phyloP scores from a whole-genome alignment of 2,113 vertebrate species.

The Xiphophorus maculatus region DNA sequence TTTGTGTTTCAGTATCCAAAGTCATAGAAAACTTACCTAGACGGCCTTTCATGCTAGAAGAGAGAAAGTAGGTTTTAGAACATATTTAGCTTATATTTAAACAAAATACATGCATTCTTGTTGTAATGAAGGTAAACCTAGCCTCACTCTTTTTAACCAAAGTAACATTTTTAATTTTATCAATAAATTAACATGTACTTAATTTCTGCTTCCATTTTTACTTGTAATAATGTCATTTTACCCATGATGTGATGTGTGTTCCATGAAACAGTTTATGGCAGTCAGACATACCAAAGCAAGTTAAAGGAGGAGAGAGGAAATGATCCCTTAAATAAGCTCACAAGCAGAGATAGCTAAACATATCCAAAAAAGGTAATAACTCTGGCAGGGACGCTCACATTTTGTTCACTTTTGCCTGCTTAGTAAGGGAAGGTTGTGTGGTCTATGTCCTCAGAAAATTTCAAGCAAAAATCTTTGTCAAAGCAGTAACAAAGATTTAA shows the following conservation, averaged over 20 bases:
- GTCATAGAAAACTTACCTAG: slow-evolving; percentile 83
- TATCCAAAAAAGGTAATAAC: slow-evolving; percentile 76
- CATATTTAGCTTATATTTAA: neutral
- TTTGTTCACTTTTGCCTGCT: slow-evolving; percentile 48
- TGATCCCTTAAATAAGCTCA: slow-evolving; percentile 67
- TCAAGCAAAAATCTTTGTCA: neutral
- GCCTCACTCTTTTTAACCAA: neutral
- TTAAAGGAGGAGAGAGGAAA: slow-evolving; percentile 62
- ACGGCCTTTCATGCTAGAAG: slow-evolving; percentile 87
- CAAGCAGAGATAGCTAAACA: slow-evolving; percentile 70
- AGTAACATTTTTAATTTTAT: slow-evolving; percentile 1
- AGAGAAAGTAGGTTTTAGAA: slow-evolving; percentile 57
- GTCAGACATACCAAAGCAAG: slow-evolving; percentile 43
- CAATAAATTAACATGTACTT: neutral
- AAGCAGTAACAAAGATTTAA: neutral
- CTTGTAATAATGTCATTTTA: neutral
- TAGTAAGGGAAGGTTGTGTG: slow-evolving; percentile 23
- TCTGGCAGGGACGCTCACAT: slow-evolving; percentile 37
- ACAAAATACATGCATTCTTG: neutral
- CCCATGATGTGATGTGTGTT: slow-evolving; percentile 11
- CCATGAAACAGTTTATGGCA: slow-evolving; percentile 40
- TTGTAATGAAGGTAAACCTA: too few species aligned
- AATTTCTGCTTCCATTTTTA: too few species aligned
- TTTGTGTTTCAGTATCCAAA: neutral
- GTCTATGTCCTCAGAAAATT: slow-evolving; percentile 21